Base-by-base conservation (phyloP, 2,888 invertebrate species). In the Meloe dianella region DNA sequence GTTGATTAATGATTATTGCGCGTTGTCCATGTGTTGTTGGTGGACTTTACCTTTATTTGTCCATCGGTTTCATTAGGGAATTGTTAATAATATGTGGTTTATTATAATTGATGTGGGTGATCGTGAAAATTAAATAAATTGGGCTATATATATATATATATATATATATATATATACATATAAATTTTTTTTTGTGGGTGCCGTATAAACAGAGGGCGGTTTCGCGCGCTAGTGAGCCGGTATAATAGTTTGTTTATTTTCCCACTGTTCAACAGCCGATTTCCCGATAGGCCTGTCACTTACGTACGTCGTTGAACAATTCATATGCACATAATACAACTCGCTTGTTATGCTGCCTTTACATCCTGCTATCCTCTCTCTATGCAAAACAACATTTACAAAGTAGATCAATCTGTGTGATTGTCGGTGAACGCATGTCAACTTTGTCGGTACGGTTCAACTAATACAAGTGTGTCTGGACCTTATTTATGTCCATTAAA, bases 401-500 rank as follows among this genome's bases (percentile, higher is more conserved):
- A 83, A 83, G 82, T 83, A 82, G 83, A 84, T 83, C 82, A 83
- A 82, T 83, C 82, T 81, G 82, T 81, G 82, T 81, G 80, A 81
- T 82, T 79, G 75, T 79, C 77, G 76, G 76, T 77, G 29, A 65
- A 81, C 80, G 78, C 78, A 81, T 81, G 81, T 81, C 78, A 77
- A 78, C 75, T 78, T 77, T 24, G 24, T 54, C 54, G 54, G 54
- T 54, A 54, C 54, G 24, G 54, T 54, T 54, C 54, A 54, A 54
- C 54, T 54, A 47, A 47, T 47, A 54, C 54, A 54, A 54, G 54
- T 54, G 54, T 54, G 54, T 54, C 54, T 54, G 54, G 54, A 54
- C 54, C 24, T 47, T 47, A 20, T 47, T 47, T 47, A 47, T 47
- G 14, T 14, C 35, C 35, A 35, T 14, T 14, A 35, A 14, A 35